These are phyloP conservation scores for Cryptoprocta ferox DNA, from an alignment of 2,797 vertebrate species.

Conservation along the genomic window DNA sequence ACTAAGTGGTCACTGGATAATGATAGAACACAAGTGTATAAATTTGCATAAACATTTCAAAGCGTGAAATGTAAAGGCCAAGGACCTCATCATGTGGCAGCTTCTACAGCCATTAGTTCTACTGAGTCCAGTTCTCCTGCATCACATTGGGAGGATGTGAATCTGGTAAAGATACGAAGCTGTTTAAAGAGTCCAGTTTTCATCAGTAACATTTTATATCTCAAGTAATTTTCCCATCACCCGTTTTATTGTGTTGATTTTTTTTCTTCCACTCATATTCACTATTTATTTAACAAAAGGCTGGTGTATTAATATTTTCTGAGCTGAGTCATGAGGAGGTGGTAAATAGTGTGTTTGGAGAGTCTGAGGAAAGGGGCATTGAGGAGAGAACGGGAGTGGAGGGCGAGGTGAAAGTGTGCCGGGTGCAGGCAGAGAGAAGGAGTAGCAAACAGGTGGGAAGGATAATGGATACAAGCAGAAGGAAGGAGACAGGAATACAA, in stretches of 20 bases:
- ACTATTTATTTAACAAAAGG: background rate
- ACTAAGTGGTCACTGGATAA: background rate
- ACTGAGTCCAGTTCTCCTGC: background rate
- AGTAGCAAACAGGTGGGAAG: background rate
- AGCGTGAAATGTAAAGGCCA: background rate
- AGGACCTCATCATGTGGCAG: background rate
- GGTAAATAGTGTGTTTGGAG: background rate
- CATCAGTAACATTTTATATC: background rate
- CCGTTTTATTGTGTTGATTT: background rate
- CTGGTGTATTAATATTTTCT: background rate
- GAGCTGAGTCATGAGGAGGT: background rate
- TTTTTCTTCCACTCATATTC: background rate
- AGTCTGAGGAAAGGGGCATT: background rate
- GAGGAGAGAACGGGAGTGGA: too few species aligned
- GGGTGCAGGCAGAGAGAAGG: too few species aligned
- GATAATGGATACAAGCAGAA: background rate
- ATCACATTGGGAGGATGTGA: background rate
- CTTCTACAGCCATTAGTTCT: background rate
- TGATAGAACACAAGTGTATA: background rate
- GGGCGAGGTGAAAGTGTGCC: background rate
- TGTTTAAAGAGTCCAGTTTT: background rate
- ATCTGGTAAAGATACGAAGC: background rate
- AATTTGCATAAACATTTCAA: background rate
- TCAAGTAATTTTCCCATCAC: background rate
- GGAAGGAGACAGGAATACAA: background rate